Base-by-base conservation (phyloP, 1,140 invertebrate genomes). In the Globodera ellingtonae region DNA sequence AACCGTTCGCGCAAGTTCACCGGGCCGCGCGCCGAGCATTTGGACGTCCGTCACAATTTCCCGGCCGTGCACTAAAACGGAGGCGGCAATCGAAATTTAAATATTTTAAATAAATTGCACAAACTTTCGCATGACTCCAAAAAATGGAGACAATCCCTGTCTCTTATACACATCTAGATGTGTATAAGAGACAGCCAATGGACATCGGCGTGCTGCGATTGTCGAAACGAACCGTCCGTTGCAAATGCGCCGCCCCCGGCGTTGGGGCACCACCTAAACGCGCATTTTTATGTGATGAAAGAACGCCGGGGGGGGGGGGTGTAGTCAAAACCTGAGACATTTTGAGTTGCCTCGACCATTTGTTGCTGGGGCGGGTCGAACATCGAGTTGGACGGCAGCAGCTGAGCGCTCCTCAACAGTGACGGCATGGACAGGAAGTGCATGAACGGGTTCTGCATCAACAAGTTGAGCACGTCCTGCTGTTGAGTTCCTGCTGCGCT, bases 121-220 rank as follows among this genome's bases (percentile, higher is more conserved):
- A 88, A 87, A 92, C 92, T 86, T 91, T 93, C 93, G 90, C 95
- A 98, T 81, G 95, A 94, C 84, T 96, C 95, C 21, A 98, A 92
- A 91, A 98, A 98, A 82, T 93, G 92, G 77, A 97, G 92, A 87
- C 95, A 97, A 86, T 98, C 96, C 85, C n/a, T n/a, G n/a, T n/a
- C n/a, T n/a, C n/a, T n/a, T n/a, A n/a, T n/a, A n/a, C n/a, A n/a
- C n/a, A n/a, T n/a, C n/a, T n/a, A n/a, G n/a, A n/a, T n/a, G n/a
- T n/a, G n/a, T n/a, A n/a, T n/a, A n/a, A n/a, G n/a, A n/a, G n/a
- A n/a, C n/a, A n/a, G n/a, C n/a, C 74, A 65, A 59, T 66, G 21
- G 50, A 69, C 69, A 69, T 67, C n/a, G 75, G 59, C 24, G 69
- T 47, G 1, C 81, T 78, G 0, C 84, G 84, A 8, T 50, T 85